These are phyloP conservation scores for Botia almorhae DNA, from an alignment of 2,797 vertebrate species.

Conservation along the genomic window DNA sequence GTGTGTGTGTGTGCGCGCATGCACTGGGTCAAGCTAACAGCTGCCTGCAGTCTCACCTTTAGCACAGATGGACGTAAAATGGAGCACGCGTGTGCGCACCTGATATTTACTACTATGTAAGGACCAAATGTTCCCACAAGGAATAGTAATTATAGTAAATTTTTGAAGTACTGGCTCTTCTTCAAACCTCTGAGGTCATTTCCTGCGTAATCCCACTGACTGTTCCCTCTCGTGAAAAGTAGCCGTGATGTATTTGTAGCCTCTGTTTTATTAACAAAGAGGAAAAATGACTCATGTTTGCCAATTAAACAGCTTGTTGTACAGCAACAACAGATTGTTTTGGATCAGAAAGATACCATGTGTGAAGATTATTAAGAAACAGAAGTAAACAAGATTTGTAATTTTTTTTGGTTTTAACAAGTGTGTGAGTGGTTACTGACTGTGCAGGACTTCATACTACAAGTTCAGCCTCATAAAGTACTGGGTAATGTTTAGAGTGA, in stretches of 20 bases:
- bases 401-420: no score
- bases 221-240: background rate
- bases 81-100: background rate
- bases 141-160: no score
- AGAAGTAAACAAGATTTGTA: no score
- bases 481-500: no score
- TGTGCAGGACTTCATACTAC: no score
- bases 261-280: background rate
- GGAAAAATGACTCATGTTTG: background rate
- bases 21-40: slow-evolving; percentile 25
- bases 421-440: no score
- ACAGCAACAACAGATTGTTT: background rate
- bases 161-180: slow-evolving; percentile 4
- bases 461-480: no score
- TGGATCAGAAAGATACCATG: background rate
- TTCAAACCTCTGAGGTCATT: background rate
- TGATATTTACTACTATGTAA: no score
- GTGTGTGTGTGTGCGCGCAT: rapidly evolving
- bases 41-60: slow-evolving; percentile 6
- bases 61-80: no score
- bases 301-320: background rate
- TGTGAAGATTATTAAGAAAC: background rate
- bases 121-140: no score
- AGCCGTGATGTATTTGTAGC: background rate
- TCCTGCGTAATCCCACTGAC: background rate